Percentiles rank a stretch among this genome's conserved stretches.
These are phyloP conservation scores for Hetaerina titia DNA, from an alignment of 2,888 invertebrate species.

Conservation along the genomic window DNA sequence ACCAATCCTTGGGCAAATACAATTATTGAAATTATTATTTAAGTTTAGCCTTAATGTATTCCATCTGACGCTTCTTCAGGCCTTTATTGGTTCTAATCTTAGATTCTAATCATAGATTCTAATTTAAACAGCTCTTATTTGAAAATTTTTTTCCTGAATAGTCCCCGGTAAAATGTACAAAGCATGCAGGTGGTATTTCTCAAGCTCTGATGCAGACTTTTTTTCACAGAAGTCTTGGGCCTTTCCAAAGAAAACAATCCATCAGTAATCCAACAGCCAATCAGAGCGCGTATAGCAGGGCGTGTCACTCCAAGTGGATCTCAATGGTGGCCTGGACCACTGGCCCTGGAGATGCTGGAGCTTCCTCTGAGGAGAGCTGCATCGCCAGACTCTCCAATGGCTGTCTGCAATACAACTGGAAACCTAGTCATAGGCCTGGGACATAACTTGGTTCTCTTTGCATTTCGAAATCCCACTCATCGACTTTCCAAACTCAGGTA, in stretches of 20 bases:
- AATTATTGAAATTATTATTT: too few relatives aligned
- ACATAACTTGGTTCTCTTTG: conserved; percentile 40
- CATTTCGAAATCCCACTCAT: conserved; percentile 51
- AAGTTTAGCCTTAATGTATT: too few relatives aligned
- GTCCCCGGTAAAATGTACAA: too few relatives aligned
- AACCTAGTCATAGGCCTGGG: conserved; percentile 50
- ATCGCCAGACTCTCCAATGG: conserved; percentile 53
- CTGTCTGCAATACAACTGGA: conserved; percentile 52
- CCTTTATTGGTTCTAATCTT: too few relatives aligned
- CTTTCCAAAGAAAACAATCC: conserved; percentile 17
- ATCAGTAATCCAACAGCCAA: conserved; percentile 73
- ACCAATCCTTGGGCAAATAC: too few relatives aligned
- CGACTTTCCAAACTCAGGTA: conserved; percentile 59
- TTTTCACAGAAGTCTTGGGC: background rate
- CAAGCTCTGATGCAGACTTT: background rate
- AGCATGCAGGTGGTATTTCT: background rate
- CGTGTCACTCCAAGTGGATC: conserved; percentile 86
- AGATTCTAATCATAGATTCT: too few relatives aligned
- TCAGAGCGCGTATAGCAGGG: conserved; percentile 86
- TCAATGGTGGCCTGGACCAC: conserved; percentile 80
- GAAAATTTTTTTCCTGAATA: too few relatives aligned
- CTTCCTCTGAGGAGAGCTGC: conserved; percentile 82
- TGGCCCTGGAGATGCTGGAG: conserved; percentile 85
- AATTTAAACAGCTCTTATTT: too few relatives aligned
- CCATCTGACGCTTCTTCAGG: too few relatives aligned